phyloP scores from a whole-genome alignment of 2,797 vertebrate species.

The Dryobates pubescens region DNA sequence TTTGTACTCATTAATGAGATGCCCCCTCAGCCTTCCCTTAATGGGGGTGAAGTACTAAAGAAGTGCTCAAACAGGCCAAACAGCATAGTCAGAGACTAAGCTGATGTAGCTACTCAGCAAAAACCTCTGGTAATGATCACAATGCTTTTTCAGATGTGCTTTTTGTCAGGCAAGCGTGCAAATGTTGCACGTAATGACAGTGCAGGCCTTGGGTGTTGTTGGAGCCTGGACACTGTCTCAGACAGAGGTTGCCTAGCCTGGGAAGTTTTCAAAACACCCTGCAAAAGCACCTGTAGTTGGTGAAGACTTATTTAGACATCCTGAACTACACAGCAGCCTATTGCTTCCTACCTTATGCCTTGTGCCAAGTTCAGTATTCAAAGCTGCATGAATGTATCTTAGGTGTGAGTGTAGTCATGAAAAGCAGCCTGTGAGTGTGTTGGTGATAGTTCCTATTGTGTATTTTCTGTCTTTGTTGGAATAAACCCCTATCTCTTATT shows the following conservation, averaged over 20 bases:
- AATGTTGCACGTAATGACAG: neutral
- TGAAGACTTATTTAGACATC: neutral
- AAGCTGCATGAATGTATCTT: neutral
- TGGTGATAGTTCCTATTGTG: neutral
- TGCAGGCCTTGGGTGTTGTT: neutral
- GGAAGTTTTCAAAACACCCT: neutral
- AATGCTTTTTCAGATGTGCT: neutral
- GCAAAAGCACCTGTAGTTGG: neutral
- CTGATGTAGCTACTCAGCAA: neutral
- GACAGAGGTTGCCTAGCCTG: neutral
- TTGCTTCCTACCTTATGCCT: neutral
- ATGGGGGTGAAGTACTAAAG: neutral
- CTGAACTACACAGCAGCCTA: neutral
- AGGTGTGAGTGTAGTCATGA: neutral
- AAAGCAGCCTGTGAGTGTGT: neutral
- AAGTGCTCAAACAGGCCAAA: neutral
- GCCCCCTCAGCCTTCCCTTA: neutral
- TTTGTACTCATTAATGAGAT: neutral
- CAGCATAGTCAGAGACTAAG: neutral
- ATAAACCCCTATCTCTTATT: neutral
- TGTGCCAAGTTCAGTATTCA: neutral
- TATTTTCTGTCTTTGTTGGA: neutral
- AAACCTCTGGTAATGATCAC: neutral
- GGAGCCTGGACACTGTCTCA: neutral
- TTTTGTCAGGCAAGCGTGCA: neutral